Evolutionary conservation across 2,113 vertebrate species (phyloP).

Genomic region (Ceratotherium simum): DNA sequence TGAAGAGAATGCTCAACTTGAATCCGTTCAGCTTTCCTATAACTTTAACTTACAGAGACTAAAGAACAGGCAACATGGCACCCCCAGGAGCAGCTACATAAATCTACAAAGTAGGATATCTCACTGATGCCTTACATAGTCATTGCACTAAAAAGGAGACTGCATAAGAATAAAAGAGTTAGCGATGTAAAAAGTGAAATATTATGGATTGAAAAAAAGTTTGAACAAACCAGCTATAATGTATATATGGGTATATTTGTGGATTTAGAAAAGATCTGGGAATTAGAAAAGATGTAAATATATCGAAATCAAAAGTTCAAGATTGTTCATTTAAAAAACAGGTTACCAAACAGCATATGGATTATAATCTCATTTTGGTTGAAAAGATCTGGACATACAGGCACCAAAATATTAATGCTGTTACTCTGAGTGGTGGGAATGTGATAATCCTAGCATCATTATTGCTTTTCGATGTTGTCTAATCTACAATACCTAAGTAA

Average conservation of each 20-base stretch:
- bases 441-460: not conserved
- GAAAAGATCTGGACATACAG: not conserved
- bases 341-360: not conserved
- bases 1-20: not conserved
- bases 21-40: not conserved
- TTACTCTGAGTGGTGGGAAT: not conserved
- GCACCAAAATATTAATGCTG: not conserved
- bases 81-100: not conserved
- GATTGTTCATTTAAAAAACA: not conserved
- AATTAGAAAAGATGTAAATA: not conserved
- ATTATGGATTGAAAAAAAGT: not conserved
- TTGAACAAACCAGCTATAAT: not conserved
- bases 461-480: not conserved
- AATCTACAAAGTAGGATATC: not conserved
- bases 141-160: not conserved
- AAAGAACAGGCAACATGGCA: not conserved
- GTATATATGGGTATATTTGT: no score
- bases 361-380: not conserved
- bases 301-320: not conserved
- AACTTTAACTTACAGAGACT: not conserved
- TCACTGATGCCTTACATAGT: not conserved
- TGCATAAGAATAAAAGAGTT: not conserved
- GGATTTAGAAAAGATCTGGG: not conserved
- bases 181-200: no score
- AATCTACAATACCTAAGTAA: not conserved